These are phyloP conservation scores for Azemiops feae DNA, from an alignment of 2,113 vertebrate species.

Conservation along the genomic window DNA sequence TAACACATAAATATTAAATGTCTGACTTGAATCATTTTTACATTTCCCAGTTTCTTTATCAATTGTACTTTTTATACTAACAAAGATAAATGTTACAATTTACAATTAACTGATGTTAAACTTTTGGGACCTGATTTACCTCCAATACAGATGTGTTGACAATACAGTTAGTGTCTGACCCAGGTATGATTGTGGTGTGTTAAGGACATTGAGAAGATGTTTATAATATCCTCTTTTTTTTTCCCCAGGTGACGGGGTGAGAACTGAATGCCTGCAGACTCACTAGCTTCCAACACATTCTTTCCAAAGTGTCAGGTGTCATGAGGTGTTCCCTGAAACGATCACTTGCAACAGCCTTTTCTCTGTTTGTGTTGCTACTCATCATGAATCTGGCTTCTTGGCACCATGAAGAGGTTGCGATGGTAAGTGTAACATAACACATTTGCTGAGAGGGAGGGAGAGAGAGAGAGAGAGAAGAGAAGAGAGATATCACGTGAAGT, in stretches of 20 bases:
- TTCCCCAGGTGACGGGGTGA: not conserved
- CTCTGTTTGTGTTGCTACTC: not conserved
- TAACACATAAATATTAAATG: not conserved
- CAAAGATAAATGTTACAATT: not conserved
- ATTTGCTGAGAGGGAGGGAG: not conserved
- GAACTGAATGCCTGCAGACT: not conserved
- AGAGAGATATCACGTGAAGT: not conserved
- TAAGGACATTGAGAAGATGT: not conserved
- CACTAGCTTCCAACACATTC: not conserved
- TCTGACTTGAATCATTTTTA: not conserved
- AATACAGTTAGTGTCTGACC: not conserved
- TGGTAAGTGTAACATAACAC: not conserved
- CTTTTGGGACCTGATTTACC: not conserved
- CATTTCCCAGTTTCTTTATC: not conserved
- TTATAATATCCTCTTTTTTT: not conserved
- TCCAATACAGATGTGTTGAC: not conserved
- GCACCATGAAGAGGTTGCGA: not conserved
- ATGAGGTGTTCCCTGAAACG: constrained; percentile 54
- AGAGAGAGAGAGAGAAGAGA: not conserved
- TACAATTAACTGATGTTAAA: not conserved
- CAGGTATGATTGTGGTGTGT: not conserved
- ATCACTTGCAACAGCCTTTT: fast-evolving
- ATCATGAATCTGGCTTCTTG: not conserved
- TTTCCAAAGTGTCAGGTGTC: not conserved
- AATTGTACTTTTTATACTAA: not conserved